Evolutionary conservation across 2,113 vertebrate species (phyloP).

Genomic region (Oriolus oriolus): DNA sequence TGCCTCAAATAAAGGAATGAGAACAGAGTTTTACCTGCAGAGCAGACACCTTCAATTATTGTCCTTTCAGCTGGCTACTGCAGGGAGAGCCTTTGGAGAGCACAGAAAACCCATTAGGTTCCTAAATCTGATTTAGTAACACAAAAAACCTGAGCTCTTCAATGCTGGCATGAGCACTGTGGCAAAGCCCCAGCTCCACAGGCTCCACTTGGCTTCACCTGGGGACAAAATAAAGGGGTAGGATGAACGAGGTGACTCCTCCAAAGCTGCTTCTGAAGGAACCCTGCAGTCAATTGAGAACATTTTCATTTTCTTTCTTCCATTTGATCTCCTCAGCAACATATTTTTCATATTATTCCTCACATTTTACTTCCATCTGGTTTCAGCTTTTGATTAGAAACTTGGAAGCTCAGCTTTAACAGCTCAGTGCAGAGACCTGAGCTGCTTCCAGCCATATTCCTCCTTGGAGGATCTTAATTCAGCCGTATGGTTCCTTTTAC

Average conservation of each 20-base stretch:
- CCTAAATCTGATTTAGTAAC: background rate
- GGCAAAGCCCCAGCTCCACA: background rate
- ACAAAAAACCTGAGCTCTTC: background rate
- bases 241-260: background rate
- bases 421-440: slow-evolving; percentile 22
- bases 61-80: background rate
- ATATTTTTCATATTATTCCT: slow-evolving; percentile 72
- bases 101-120: background rate
- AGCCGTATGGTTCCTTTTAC: background rate
- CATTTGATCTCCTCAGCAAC: slow-evolving; percentile 72
- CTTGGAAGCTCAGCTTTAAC: slow-evolving; percentile 39
- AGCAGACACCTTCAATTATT: background rate
- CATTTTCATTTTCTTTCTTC: slow-evolving; percentile 46
- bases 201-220: background rate
- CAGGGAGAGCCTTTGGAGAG: background rate
- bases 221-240: background rate
- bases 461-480: background rate
- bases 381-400: slow-evolving; percentile 72
- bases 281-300: slow-evolving; percentile 21
- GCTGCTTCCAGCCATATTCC: slow-evolving; percentile 10
- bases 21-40: background rate
- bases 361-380: slow-evolving; percentile 74
- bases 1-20: background rate
- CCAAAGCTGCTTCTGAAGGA: slow-evolving; percentile 48
- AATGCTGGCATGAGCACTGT: background rate